Evolutionary conservation across 2,888 invertebrate genomes (phyloP).

Genomic region (Nudaria mundana): DNA sequence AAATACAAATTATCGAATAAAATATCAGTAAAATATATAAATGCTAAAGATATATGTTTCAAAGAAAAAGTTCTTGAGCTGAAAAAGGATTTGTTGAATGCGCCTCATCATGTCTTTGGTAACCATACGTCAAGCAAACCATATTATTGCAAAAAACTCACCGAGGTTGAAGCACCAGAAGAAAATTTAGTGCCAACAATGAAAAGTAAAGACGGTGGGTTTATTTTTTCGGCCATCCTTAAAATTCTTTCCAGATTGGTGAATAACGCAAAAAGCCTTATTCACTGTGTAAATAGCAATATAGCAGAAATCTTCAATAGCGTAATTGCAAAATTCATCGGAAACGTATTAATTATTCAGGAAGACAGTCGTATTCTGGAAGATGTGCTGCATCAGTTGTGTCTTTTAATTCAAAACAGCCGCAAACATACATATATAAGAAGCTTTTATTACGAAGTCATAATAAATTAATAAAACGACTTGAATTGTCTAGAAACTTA

Average conservation of each 20-base stretch:
- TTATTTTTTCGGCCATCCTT: background rate
- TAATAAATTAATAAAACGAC: background rate
- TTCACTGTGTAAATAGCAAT: slow-evolving; percentile 4
- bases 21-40: slow-evolving; percentile 12
- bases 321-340: background rate
- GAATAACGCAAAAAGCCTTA: background rate
- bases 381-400: slow-evolving; percentile 7
- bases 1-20: background rate
- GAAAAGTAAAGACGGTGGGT: background rate
- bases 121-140: background rate
- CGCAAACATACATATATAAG: background rate
- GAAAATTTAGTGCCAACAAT: background rate
- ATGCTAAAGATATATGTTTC: background rate
- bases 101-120: background rate
- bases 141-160: background rate
- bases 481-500: background rate
- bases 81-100: background rate
- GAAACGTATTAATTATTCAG: slow-evolving; percentile 6
- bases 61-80: background rate
- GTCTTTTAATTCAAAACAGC: slow-evolving; percentile 1
- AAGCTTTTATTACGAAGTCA: background rate
- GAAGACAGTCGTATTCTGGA: slow-evolving; percentile 1
- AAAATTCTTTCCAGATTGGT: background rate
- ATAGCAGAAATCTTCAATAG: slow-evolving; percentile 2
- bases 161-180: background rate